Percentiles rank a stretch among this genome's conserved stretches.
Evolutionary conservation across 2,797 vertebrate genomes (phyloP).

Genomic region (Lacerta agilis): DNA sequence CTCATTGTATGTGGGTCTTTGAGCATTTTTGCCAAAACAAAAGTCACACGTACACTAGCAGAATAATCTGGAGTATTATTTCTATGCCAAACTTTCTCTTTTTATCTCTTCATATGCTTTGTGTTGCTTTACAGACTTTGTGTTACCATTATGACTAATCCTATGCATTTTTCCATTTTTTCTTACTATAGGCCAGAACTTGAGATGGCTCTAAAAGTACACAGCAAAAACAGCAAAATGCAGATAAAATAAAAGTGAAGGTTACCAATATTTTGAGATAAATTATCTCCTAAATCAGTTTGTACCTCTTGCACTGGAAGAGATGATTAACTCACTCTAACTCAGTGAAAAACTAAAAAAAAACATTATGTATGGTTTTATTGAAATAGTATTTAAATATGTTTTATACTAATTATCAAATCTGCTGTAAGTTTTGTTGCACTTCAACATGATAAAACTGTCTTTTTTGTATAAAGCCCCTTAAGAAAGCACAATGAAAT

Average conservation of each 20-base stretch:
- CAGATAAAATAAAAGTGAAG: constrained; percentile 10
- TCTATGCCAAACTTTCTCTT: background rate
- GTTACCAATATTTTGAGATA: constrained; percentile 14
- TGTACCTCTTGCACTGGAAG: constrained; percentile 48
- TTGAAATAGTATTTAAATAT: constrained; percentile 26
- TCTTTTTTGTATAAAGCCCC: background rate
- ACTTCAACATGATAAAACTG: background rate
- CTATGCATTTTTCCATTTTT: background rate
- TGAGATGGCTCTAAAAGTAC: constrained; percentile 34
- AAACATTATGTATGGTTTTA: constrained; percentile 45
- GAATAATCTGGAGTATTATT: background rate
- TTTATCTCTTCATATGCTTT: constrained; percentile 31
- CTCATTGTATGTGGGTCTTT: constrained; percentile 25
- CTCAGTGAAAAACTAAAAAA: constrained; percentile 30
- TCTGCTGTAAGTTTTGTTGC: background rate
- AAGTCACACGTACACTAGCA: background rate
- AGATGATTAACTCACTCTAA: constrained; percentile 4
- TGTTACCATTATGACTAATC: constrained; percentile 35
- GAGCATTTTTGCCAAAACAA: constrained; percentile 13
- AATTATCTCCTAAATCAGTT: constrained; percentile 12
- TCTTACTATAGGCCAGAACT: constrained; percentile 57
- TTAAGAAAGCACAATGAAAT: background rate
- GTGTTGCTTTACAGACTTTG: background rate
- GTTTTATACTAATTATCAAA: constrained; percentile 53
- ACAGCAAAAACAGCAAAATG: constrained; percentile 22